Conservation (phyloP, 2,888 invertebrate species). For the Nemurella pictetii region DNA sequence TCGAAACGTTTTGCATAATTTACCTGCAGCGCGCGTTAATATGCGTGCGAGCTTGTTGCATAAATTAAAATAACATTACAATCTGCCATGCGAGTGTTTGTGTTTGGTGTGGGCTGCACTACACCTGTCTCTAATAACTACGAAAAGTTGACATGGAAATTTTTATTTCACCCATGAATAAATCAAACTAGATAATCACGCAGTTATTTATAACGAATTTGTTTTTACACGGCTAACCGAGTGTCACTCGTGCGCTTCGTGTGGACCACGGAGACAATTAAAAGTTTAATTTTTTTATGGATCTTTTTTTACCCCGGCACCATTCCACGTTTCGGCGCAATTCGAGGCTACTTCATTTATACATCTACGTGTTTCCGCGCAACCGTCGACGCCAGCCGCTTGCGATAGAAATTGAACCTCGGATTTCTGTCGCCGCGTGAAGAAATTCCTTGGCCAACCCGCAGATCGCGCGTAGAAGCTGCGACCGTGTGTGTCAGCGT, state of each 20-base stretch:
- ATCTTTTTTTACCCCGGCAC: not conserved
- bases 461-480: not conserved
- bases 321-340: not conserved
- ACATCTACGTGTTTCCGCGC: not conserved
- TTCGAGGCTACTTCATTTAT: too few species aligned
- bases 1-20: not conserved
- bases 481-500: not conserved
- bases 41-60: conserved; percentile 6
- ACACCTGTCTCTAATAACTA: not conserved
- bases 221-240: not conserved
- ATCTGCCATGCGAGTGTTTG: not conserved
- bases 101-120: not conserved
- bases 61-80: conserved; percentile 1
- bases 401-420: not conserved
- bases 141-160: not conserved
- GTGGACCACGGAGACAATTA: not conserved
- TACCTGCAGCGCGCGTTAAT: not conserved
- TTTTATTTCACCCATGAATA: not conserved
- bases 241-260: not conserved
- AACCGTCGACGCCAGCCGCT: not conserved
- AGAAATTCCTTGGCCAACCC: not conserved
- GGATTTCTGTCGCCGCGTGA: not conserved
- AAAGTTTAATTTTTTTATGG: not conserved
- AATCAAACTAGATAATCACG: not conserved
- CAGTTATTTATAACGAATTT: not conserved